Base-by-base conservation (phyloP, 2,888 invertebrate species). In the Spicauda simplicius region DNA sequence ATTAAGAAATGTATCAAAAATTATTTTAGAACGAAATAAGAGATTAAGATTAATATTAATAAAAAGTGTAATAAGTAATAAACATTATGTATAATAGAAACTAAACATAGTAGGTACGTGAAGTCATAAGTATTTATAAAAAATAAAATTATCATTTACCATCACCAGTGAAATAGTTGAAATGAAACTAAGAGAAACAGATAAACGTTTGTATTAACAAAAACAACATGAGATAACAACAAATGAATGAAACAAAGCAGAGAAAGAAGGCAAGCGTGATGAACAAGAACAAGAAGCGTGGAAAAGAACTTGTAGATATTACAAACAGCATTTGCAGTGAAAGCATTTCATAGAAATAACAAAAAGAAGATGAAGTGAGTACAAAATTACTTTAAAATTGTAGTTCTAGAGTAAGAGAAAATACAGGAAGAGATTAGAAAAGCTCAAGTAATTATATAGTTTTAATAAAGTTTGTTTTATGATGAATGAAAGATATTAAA, bases 151-250 rank as follows among this genome's bases (percentile, higher is more conserved):
- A 41, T 41, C 14, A 37, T 37, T 58, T 45, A 50, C 66, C 66
- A 56, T 52, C 61, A 61, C 66, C 66, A 61, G 61, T 56, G 55
- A 56, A 56, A 50, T 37, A 64, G 37, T 64, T 61, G 64, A 69
- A 61, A 58, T 68, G 69, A 69, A 68, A 59, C 53, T 59, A 66
- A 18, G 45, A 62, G 45, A 60, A 68, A 69, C 16, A 54, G 37
- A 56, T 48, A 61, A 64, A 50, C 10, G 53, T 25, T 16, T 50
- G 68, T 66, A 57, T 62, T 14, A 64, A 66, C 58, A n/a, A 71
- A 18, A 61, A 63, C 63, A 63, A 53, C 20, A 62, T 41, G 61
- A 63, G 50, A 33, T 56, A 56, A 67, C 66, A 67, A 67, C 12
- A 4, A 61, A 33, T 69, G 56, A 41, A 41, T 2, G 41, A 54